Conservation (phyloP, 2,888 invertebrate species). For the Pristionchus entomophagus region DNA sequence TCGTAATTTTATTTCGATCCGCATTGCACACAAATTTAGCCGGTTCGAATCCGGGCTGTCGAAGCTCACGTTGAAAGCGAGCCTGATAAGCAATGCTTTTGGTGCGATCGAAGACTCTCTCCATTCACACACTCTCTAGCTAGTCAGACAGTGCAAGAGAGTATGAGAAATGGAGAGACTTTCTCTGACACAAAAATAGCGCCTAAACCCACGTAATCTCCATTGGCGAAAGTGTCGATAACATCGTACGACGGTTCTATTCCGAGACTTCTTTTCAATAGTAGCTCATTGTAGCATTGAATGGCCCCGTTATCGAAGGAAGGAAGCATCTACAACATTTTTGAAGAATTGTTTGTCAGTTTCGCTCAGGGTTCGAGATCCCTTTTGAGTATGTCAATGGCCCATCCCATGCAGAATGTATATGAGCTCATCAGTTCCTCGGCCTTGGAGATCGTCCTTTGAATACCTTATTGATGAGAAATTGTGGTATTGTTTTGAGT, state of each 20-base stretch:
- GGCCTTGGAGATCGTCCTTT: no score
- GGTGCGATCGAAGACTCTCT: no score
- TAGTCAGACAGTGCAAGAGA: no score
- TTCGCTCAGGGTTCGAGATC: background rate
- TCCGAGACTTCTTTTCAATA: conserved; percentile 22
- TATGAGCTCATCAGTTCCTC: background rate
- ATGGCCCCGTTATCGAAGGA: conserved; percentile 40
- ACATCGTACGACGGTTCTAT: background rate
- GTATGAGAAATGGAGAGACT: no score
- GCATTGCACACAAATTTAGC: background rate
- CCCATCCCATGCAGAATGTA: background rate
- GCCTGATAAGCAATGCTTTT: background rate
- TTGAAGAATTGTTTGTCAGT: background rate
- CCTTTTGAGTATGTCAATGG: no score
- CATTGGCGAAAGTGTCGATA: background rate
- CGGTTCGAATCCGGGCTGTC: conserved; percentile 10
- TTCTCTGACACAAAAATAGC: background rate
- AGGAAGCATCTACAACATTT: background rate
- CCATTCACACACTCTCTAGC: no score
- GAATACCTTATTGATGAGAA: conserved; percentile 28
- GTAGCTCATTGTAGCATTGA: conserved; percentile 16
- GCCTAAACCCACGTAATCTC: background rate
- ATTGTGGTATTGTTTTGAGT: background rate
- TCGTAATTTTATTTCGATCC: background rate
- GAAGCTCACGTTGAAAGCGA: conserved; percentile 29